Evolutionary conservation across 2,113 vertebrate species (phyloP), one percentile per base, ranked within the genome.

Genomic region (Cyprinus carpio): DNA sequence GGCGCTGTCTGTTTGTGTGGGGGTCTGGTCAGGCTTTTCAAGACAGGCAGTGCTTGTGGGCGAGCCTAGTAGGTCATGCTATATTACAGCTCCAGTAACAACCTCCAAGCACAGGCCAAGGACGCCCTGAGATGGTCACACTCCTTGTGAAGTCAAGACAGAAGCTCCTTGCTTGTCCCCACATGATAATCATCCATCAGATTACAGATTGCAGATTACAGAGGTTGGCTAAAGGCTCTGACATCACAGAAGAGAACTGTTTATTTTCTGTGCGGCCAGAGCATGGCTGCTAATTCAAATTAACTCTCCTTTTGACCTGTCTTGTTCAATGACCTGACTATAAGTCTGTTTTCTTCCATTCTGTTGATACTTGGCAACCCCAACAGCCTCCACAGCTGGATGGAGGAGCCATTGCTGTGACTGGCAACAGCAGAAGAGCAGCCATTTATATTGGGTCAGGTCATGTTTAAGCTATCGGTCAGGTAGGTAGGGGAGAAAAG

Each of bases 261-360:
- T 83, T 60, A 80, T 69, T 60, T 81, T 71, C 71, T 77, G 49
- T 77, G 88, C 29, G 88, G 90, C 85, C 89, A 91, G 90, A 90
- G 91, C 89, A 89, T 89, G 92, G 88, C 93, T 94, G 93, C 91
- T 93, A 92, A 95, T 93, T 93, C 92, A 92, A 93, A 93, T 94
- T 92, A 94, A 85, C 89, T 91, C 89, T 92, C 89, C 81, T 84
- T 67, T 86, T 92, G 92, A 92, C 93, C 92, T 91, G 86, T 71
- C 88, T 75, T 86, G 85, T 91, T 91, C 88, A 84, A 5, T 79
- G 77, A 79, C 78, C 78, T 81, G 88, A 85, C 86, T 83, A 82
- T 88, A 83, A 88, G 79, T 86, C 51, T 84, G 77, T 84, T 88
- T 79, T 74, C 67, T 80, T 69, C 67, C n/a, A 7, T 86, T 83